These are phyloP conservation scores for Podarcis raffonei DNA, from an alignment of 2,113 vertebrate genomes.

Conservation along the genomic window DNA sequence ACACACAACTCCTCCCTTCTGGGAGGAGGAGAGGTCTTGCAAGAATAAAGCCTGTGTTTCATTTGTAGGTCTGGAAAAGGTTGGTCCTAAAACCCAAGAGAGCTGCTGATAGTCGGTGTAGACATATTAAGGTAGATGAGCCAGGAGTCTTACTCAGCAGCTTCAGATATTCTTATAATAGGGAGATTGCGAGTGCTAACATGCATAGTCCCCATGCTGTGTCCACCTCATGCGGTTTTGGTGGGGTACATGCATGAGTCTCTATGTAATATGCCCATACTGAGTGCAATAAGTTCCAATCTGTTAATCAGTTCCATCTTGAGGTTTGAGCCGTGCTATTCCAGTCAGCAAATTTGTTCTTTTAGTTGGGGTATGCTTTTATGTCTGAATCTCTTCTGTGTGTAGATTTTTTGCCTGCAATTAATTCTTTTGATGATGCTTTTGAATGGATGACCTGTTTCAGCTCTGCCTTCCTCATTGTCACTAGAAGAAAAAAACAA, in stretches of 20 bases:
- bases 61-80: not conserved
- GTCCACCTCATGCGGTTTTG: not conserved
- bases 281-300: not conserved
- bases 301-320: not conserved
- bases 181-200: not conserved
- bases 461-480: not conserved
- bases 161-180: not conserved
- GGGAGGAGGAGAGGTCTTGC: too few species aligned
- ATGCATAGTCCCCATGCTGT: not conserved
- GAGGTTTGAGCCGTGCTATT: not conserved
- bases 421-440: not conserved
- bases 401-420: not conserved
- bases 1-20: too few species aligned
- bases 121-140: not conserved
- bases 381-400: not conserved
- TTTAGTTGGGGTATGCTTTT: not conserved
- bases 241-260: not conserved
- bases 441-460: constrained; percentile 16
- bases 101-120: too few species aligned
- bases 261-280: not conserved
- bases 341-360: constrained; percentile 16
- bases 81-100: not conserved
- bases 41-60: not conserved
- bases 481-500: not conserved
- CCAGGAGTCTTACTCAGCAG: not conserved